Conservation (phyloP, 2,797 vertebrate genomes). For the Cephalopachus bancanus region DNA sequence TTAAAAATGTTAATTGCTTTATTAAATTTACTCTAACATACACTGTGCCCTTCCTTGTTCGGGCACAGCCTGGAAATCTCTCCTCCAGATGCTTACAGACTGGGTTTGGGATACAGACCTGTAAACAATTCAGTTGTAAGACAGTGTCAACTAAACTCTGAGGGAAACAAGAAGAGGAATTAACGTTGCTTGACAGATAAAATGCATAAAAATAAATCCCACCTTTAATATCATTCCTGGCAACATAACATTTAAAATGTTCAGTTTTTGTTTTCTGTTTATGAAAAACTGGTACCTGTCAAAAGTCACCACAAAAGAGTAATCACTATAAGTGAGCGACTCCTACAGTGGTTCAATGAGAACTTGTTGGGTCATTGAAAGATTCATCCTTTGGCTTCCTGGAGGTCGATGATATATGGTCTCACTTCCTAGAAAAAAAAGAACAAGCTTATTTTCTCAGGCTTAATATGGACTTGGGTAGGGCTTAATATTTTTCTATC, state of each 20-base stretch:
- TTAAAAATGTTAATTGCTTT: background rate
- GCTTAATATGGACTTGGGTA: background rate
- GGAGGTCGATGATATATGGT: background rate
- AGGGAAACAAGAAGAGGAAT: background rate
- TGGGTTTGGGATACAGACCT: background rate
- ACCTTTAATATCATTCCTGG: background rate
- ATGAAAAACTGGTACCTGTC: background rate
- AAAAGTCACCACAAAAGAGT: background rate
- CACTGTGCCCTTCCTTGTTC: background rate
- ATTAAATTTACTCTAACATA: background rate
- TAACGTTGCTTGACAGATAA: background rate
- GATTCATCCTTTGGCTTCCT: background rate
- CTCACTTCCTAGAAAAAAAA: background rate
- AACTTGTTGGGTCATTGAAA: background rate
- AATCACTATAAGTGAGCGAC: background rate
- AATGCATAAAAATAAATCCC: conserved; percentile 37
- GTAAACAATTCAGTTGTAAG: background rate
- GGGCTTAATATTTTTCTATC: background rate
- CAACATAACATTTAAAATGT: conserved; percentile 25
- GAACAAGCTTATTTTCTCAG: background rate
- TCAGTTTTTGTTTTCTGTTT: conserved; percentile 18
- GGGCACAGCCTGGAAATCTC: background rate
- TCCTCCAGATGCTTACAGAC: background rate
- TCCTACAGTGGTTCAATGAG: background rate
- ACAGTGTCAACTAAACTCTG: background rate